Evolutionary conservation across 2,113 vertebrate genomes (phyloP).

Genomic region (Elanoides forficatus): DNA sequence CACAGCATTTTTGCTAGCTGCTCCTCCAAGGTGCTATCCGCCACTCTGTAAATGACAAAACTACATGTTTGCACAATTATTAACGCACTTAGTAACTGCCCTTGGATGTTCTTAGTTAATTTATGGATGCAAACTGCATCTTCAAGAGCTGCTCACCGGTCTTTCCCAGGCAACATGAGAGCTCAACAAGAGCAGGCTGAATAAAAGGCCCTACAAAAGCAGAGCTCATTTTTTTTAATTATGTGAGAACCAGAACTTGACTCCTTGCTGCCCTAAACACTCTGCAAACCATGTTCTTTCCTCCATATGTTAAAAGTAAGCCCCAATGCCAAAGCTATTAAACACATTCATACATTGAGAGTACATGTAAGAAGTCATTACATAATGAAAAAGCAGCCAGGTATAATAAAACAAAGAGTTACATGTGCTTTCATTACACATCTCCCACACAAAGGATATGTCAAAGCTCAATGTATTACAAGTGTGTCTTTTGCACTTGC

Average conservation of each 20-base stretch:
- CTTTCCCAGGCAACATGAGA: background rate
- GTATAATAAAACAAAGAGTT: background rate
- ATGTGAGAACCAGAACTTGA: background rate
- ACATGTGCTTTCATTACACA: background rate
- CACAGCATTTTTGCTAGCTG: background rate
- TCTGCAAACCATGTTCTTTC: background rate
- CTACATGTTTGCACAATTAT: background rate
- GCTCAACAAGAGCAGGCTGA: background rate
- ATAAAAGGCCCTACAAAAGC: background rate
- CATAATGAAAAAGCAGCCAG: background rate
- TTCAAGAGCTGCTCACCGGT: background rate
- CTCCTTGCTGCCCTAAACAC: background rate
- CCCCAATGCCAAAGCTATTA: background rate
- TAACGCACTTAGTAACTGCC: background rate
- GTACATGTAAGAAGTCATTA: background rate
- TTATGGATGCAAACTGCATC: background rate
- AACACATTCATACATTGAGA: background rate
- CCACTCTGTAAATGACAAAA: background rate
- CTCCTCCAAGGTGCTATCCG: background rate
- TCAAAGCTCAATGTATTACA: background rate
- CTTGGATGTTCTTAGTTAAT: background rate
- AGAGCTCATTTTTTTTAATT: conserved; percentile 8
- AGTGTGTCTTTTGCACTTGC: background rate
- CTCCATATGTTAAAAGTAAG: background rate
- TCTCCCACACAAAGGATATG: background rate